phyloP scores from a whole-genome alignment of 1,140 invertebrate genomes.

The Spodoptera litura region DNA sequence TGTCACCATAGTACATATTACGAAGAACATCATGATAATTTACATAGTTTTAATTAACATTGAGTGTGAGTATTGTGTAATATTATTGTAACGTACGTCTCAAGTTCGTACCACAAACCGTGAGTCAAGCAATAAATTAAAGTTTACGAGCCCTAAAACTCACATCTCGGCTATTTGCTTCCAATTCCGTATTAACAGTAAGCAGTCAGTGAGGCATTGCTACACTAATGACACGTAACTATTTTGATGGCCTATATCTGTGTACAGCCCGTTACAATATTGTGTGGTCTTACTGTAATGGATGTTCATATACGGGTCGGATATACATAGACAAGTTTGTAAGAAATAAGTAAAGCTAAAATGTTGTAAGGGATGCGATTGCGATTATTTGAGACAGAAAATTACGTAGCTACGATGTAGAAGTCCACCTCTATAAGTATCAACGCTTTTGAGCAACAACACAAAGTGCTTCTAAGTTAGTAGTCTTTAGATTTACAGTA shows the following conservation, averaged over 20 bases:
- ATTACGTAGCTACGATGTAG: too few species aligned
- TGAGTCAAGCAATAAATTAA: conserved; percentile 28
- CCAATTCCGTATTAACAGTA: conserved; percentile 28
- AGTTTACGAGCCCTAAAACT: conserved; percentile 35
- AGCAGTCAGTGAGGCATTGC: conserved; percentile 16
- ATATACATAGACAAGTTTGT: too few species aligned
- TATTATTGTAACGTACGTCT: too few species aligned
- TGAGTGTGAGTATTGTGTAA: too few species aligned
- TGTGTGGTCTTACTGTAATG: neutral
- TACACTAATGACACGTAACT: conserved; percentile 38
- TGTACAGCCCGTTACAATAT: neutral
- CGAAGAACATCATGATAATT: too few species aligned
- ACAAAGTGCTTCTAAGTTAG: neutral
- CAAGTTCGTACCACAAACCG: neutral
- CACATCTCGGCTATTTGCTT: conserved; percentile 23
- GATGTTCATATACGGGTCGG: neutral
- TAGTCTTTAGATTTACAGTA: neutral
- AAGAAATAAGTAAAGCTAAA: too few species aligned
- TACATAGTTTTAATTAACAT: too few species aligned
- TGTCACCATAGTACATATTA: too few species aligned
- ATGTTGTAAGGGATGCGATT: too few species aligned
- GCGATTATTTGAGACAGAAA: too few species aligned
- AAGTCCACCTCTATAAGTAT: too few species aligned
- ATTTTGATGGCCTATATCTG: neutral
- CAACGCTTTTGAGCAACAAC: too few species aligned